A percentile compares a stretch with the other conserved stretches of the same genome.
Evolutionary conservation across 53 echinoderm and acorn worm species (phyloP).

Genomic region (Arbacia lixula): DNA sequence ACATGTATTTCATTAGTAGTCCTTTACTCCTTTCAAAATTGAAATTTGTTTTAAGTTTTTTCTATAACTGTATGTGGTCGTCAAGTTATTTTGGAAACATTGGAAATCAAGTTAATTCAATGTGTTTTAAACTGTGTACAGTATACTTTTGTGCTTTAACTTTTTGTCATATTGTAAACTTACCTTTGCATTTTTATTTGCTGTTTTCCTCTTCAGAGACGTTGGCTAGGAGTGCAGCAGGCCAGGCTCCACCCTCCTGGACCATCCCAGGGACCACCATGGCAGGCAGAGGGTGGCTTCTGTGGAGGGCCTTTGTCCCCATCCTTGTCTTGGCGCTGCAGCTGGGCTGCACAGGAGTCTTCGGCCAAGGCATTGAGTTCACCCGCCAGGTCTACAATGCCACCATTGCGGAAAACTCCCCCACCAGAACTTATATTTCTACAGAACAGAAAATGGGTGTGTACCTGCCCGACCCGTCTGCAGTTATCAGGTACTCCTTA

Average conservation of each 20-base stretch:
- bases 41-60: no score
- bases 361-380: conserved; percentile 72
- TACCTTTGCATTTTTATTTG: neutral
- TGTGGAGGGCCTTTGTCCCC: neutral
- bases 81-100: neutral
- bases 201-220: conserved; percentile 32
- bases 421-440: conserved; percentile 81
- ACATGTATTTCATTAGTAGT: no score
- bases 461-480: conserved; percentile 66
- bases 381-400: conserved; percentile 87
- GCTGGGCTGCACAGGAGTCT: conserved; percentile 27
- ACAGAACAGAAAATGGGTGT: conserved; percentile 94
- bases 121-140: neutral
- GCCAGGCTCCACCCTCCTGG: neutral
- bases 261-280: conserved; percentile 30
- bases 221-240: conserved; percentile 35
- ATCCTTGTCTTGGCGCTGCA: conserved; percentile 16
- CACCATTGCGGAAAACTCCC: conserved; percentile 88
- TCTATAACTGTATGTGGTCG: no score
- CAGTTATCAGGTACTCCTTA: conserved; percentile 66
- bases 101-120: neutral
- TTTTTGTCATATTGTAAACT: neutral
- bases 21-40: no score
- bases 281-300: conserved; percentile 32
- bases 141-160: neutral